Evolutionary conservation across 2,888 invertebrate species (phyloP).

Genomic region (Nomada goodeniana): DNA sequence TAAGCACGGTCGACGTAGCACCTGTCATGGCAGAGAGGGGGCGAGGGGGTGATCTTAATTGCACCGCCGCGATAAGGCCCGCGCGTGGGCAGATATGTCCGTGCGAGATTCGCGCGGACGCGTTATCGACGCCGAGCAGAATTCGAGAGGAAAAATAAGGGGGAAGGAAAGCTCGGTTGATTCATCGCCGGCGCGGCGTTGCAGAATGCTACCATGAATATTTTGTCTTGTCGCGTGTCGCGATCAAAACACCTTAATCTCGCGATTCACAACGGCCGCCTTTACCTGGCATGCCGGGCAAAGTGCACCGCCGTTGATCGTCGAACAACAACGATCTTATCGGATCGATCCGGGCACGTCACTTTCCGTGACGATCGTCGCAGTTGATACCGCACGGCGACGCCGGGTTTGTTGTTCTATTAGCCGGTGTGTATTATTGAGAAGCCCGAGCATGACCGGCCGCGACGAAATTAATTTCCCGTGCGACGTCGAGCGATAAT

Average conservation of each 20-base stretch:
- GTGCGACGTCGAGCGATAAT: conserved; percentile 5
- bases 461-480: conserved; percentile 35
- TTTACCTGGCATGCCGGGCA: conserved; percentile 9
- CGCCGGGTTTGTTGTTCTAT: conserved; percentile 43
- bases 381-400: conserved; percentile 44
- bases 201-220: background rate
- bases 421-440: conserved; percentile 22
- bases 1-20: background rate
- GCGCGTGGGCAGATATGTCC: background rate
- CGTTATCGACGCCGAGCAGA: background rate
- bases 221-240: conserved; percentile 1
- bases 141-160: background rate
- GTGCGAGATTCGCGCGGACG: background rate
- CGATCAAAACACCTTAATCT: conserved; percentile 55
- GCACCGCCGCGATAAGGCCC: background rate
- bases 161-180: background rate
- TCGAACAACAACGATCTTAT: conserved; percentile 52
- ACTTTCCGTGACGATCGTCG: conserved; percentile 45
- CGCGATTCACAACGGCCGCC: background rate
- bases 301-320: conserved; percentile 47
- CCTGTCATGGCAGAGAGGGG: no score
- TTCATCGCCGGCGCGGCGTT: background rate
- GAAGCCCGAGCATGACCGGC: background rate
- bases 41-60: conserved; percentile 3
- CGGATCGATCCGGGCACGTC: conserved; percentile 41